Evolutionary conservation across 2,113 vertebrate genomes (phyloP).

Genomic region (Colistium nudipinnis): DNA sequence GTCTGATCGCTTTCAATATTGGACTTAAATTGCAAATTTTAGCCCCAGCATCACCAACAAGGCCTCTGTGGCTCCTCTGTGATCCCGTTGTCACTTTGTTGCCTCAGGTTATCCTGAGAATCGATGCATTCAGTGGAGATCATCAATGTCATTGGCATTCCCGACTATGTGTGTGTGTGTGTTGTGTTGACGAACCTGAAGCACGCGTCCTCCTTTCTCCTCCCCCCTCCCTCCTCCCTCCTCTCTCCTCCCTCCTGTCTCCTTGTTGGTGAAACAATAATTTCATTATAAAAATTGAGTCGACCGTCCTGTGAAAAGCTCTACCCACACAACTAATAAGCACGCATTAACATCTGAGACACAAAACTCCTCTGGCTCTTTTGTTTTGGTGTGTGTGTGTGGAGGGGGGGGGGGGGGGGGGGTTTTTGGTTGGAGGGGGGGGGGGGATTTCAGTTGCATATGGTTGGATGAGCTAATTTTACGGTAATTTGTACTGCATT

Average conservation of each 20-base stretch:
- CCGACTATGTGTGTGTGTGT: slow-evolving; percentile 9
- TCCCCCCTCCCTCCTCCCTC: background rate
- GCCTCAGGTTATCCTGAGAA: slow-evolving; percentile 3
- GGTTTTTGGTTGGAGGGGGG: slow-evolving; percentile 6
- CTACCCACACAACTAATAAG: background rate
- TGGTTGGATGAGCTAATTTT: slow-evolving; percentile 18
- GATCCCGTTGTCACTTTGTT: slow-evolving; percentile 18
- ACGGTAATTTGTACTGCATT: slow-evolving; percentile 29
- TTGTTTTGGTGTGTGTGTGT: background rate
- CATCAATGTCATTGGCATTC: background rate
- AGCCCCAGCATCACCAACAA: background rate
- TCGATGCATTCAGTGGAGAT: slow-evolving; percentile 7
- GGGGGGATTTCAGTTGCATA: slow-evolving; percentile 7
- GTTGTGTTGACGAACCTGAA: too few relatives aligned
- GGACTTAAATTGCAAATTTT: slow-evolving; percentile 47
- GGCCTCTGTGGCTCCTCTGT: background rate
- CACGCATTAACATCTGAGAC: background rate
- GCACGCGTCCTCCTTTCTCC: background rate
- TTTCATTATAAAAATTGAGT: background rate
- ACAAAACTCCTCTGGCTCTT: slow-evolving; percentile 10
- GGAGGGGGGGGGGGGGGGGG: too few relatives aligned
- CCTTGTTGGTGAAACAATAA: background rate
- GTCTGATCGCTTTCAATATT: slow-evolving; percentile 40
- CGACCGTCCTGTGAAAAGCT: background rate
- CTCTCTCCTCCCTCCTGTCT: background rate